Base-by-base conservation (phyloP, 37 sponge, comb jelly and placozoan genomes). In the Mnemiopsis leidyi region DNA sequence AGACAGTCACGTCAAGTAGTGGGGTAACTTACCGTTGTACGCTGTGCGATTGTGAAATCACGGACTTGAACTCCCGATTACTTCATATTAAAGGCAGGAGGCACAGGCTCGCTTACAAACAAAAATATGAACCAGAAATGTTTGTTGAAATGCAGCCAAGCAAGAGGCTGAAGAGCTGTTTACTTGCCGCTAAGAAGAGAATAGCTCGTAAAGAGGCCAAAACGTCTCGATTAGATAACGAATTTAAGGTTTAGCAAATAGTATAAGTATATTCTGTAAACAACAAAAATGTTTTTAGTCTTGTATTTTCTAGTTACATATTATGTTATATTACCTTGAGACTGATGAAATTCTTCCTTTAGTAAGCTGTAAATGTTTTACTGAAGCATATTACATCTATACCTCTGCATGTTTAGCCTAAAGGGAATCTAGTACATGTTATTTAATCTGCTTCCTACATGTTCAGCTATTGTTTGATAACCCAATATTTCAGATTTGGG, bases 401-500 rank as follows among this genome's bases (percentile, higher is more conserved):
- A n/a, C n/a, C n/a, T n/a, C n/a, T n/a, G n/a, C n/a, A n/a, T n/a
- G n/a, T n/a, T n/a, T n/a, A n/a, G n/a, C n/a, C n/a, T n/a, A n/a
- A n/a, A n/a, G n/a, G n/a, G n/a, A n/a, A n/a, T n/a, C n/a, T n/a
- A n/a, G n/a, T n/a, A n/a, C n/a, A n/a, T n/a, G n/a, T n/a, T n/a
- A n/a, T n/a, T n/a, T n/a, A n/a, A n/a, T n/a, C n/a, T n/a, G n/a
- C n/a, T n/a, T n/a, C n/a, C n/a, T n/a, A n/a, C n/a, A n/a, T n/a
- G n/a, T n/a, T n/a, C n/a, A n/a, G n/a, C n/a, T n/a, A n/a, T n/a
- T n/a, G n/a, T n/a, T n/a, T n/a, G n/a, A n/a, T n/a, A n/a, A n/a
- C n/a, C n/a, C n/a, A n/a, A n/a, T n/a, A 31, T 77, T 77, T 38
- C 90, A 85, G 90, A 85, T 85, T 85, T 85, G 90, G 90, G 90